Conservation (phyloP, 2,888 invertebrate species). For the Cantharis rufa region DNA sequence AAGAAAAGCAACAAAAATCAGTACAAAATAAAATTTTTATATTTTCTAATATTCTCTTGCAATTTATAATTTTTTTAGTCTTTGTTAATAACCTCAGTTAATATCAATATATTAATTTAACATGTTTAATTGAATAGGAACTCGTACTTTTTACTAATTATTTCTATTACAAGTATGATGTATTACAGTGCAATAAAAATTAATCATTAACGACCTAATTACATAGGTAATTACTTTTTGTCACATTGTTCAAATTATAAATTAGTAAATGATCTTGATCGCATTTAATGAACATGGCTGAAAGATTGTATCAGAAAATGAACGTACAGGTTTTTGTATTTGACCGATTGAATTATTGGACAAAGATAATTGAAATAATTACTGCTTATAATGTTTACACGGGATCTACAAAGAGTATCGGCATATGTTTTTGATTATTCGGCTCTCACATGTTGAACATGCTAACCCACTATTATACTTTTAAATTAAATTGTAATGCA, state of each 20-base stretch:
- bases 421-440: slow-evolving; percentile 37
- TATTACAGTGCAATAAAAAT: not conserved
- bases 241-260: not conserved
- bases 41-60: no score
- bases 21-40: no score
- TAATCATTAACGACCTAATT: not conserved
- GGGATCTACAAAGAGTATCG: slow-evolving; percentile 26
- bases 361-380: slow-evolving; percentile 37
- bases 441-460: slow-evolving; percentile 40
- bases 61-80: no score
- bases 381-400: slow-evolving; percentile 35
- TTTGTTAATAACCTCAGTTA: no score
- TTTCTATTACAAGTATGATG: not conserved
- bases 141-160: not conserved
- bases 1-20: no score
- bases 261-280: not conserved
- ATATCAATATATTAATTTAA: no score
- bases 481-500: slow-evolving; percentile 47
- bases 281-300: not conserved
- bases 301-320: slow-evolving; percentile 20
- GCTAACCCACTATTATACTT: slow-evolving; percentile 46
- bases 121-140: not conserved
- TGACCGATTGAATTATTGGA: slow-evolving; percentile 33
- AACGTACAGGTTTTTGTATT: slow-evolving; percentile 15
- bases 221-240: not conserved